Base-by-base conservation (phyloP, 2,113 vertebrate genomes). In the Cricetomys ansorgei region DNA sequence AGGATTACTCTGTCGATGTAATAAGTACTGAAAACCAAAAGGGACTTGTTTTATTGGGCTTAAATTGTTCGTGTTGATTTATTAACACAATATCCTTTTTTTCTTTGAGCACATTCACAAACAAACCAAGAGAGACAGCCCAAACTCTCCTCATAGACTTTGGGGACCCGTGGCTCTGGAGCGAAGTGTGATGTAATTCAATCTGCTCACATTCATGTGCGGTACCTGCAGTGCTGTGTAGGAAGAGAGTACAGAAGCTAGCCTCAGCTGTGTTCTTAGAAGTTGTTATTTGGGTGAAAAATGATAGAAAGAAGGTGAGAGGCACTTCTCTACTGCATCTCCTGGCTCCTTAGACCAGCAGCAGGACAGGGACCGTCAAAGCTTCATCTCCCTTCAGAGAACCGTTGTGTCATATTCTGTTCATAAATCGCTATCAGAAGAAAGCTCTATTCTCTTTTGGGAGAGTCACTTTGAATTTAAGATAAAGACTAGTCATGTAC, bases 21-120 rank as follows among this genome's bases (percentile, higher is more conserved):
- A 76, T 88, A 94, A 96, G 55, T 72, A 80, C 88, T 88, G 69
- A 91, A 93, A 62, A 40, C 43, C 76, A 50, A 83, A 84, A 94
- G 73, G 69, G 86, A 92, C 69, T 89, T 87, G 45, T 93, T 89
- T 93, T 85, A 62, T 95, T 93, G 72, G 77, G 65, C n/a, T 89
- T 43, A 40, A 90, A 43, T 87, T 93, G 72, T 62, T 95, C 27
- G 0, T 93, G 88, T 62, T 92, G 91, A 97, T 94, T 97, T 97
- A 95, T 87, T 80, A 91, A 88, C 73, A 89, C 45, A 15, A n/a
- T 53, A 23, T 45, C n/a, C n/a, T 64, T 65, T 76, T 95, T 88
- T 91, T 75, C 84, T 84, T 48, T 48, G 91, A 91, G 85, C 73
- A 70, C 16, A 69, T 73, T 88, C 76, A 84, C 93, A 97, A 91